These are phyloP conservation scores for Borostomias antarcticus DNA, from an alignment of 2,797 vertebrate species.

Conservation along the genomic window DNA sequence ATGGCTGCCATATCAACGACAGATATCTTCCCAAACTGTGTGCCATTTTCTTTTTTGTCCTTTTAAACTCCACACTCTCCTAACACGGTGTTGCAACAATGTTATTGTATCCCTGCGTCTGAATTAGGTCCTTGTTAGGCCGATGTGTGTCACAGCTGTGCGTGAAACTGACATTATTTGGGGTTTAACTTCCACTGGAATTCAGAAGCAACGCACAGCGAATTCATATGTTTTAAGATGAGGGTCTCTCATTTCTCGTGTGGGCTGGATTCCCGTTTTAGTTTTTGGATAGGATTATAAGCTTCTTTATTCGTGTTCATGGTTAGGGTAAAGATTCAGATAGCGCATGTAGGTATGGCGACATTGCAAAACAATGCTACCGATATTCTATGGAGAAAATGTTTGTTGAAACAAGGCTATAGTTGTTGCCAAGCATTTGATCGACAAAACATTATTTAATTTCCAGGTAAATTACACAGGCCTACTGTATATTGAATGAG, in stretches of 20 bases:
- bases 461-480: too few species aligned
- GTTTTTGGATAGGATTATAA: not conserved
- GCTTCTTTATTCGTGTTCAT: not conserved
- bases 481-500: too few species aligned
- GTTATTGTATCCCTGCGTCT: not conserved
- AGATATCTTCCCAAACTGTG: not conserved
- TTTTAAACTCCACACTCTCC: not conserved
- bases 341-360: not conserved
- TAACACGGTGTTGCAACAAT: not conserved
- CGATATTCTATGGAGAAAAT: not conserved
- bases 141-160: slow-evolving; percentile 7
- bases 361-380: too few species aligned
- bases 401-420: not conserved
- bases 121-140: not conserved
- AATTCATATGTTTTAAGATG: not conserved
- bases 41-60: not conserved
- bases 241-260: not conserved
- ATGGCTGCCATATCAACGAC: not conserved
- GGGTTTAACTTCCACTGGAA: not conserved
- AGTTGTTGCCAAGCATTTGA: too few species aligned
- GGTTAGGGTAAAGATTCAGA: not conserved
- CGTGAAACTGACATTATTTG: not conserved
- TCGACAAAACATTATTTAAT: too few species aligned
- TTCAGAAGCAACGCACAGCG: not conserved
- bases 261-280: not conserved